Base-by-base conservation (phyloP, 2,797 vertebrate species). In the Xiphorhynchus erythropygius region DNA sequence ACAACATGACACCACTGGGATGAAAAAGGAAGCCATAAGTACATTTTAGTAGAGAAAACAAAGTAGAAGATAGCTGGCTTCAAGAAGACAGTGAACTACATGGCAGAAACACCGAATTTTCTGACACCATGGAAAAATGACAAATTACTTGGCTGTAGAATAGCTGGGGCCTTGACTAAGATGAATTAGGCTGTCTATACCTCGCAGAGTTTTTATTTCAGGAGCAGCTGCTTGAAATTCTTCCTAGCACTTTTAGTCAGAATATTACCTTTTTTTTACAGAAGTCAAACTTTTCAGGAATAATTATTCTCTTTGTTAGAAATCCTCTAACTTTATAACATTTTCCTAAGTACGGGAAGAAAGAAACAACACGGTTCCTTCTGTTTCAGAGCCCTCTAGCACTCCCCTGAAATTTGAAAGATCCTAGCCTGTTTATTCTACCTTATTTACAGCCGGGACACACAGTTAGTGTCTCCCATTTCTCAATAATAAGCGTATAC, bases 191-290 rank as follows among this genome's bases (percentile, higher is more conserved):
- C 57, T 76, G 77, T 41, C 59, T 68, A 32, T 60, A 87, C 63
- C 63, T 90, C 67, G 73, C 42, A 62, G 68, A 69, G 28, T 18
- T 89, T 89, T 93, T 57, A 75, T 84, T 92, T 84, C 74, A 81
- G 46, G 49, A 95, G 39, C 59, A 90, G 67, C 35, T 95, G 74
- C 39, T 93, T 94, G 74, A 95, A 95, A 95, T 90, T 90, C 39
- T 69, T 79, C 82, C 74, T 75, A 73, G 37, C 28, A 53, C 24
- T 86, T 88, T 57, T 27, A 79, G 42, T 68, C 47, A 92, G 80
- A 71, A 81, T 21, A 71, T 28, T 46, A 9, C 22, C 9, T 13
- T 33, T 53, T 76, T 85, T 83, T 85, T 65, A 8, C 6, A 11
- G 49, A 73, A 88, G 37, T 35, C 15, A 78, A 74, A 85, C 41